Evolutionary conservation across 2,113 vertebrate species (phyloP).

Genomic region (Ptychochromis oligacanthus): DNA sequence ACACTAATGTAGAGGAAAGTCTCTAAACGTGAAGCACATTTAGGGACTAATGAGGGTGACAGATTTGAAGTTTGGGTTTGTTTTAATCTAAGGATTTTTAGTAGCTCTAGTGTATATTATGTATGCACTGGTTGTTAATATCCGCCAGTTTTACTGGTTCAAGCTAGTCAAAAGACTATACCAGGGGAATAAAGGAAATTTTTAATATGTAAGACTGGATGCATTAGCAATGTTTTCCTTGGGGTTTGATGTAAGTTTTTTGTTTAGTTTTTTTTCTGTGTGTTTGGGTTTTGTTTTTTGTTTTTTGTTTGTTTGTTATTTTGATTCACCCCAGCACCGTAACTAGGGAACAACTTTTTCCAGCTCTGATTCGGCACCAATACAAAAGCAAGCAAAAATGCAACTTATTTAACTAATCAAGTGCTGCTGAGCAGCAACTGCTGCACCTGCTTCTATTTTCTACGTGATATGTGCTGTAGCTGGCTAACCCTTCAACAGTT

Average conservation of each 20-base stretch:
- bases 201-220: not conserved
- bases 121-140: not conserved
- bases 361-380: no score
- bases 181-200: not conserved
- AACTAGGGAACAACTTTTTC: no score
- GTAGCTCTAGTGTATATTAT: not conserved
- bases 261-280: not conserved
- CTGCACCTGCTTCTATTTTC: not conserved
- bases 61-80: constrained; percentile 47
- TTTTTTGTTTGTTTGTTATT: no score
- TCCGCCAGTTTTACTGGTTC: not conserved
- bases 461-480: not conserved
- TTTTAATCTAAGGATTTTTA: constrained; percentile 24
- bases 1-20: constrained; percentile 3
- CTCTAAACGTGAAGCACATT: constrained; percentile 68
- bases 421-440: no score
- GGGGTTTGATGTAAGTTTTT: not conserved
- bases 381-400: no score
- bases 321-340: no score
- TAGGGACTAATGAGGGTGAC: constrained; percentile 31
- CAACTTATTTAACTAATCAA: no score
- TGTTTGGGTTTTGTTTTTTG: no score
- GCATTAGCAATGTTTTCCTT: not conserved
- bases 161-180: not conserved
- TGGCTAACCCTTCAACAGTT: not conserved